A percentile compares a stretch with the other conserved stretches of the same genome.
These are phyloP conservation scores for Hypotaenidia philippensis DNA, from an alignment of 2,797 vertebrate genomes.

Conservation along the genomic window DNA sequence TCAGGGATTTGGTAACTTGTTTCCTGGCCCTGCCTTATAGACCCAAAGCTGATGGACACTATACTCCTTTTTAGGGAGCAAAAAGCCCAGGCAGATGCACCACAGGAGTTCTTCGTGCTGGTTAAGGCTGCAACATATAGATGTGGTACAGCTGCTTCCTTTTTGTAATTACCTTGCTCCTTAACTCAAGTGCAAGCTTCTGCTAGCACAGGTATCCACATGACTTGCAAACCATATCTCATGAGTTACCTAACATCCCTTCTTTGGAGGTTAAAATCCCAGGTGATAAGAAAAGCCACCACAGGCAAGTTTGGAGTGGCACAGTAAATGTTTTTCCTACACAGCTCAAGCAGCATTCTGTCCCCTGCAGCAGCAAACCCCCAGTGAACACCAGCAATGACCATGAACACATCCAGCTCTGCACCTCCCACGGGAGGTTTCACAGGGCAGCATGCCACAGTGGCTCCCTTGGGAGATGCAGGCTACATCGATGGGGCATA, in stretches of 20 bases:
- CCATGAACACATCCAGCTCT: neutral
- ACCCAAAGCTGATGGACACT: neutral
- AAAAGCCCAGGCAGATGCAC: neutral
- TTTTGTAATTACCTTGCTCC: neutral
- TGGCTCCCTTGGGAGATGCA: neutral
- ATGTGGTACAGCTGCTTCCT: neutral
- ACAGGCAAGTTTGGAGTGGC: neutral
- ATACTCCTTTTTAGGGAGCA: neutral
- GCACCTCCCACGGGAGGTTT: neutral
- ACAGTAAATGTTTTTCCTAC: neutral
- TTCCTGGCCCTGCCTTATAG: neutral
- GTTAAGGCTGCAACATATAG: neutral
- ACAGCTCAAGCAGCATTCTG: neutral
- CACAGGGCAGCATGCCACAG: rapidly evolving
- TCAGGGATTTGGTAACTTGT: neutral
- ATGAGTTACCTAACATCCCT: neutral
- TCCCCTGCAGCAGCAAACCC: neutral
- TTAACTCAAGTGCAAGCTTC: neutral
- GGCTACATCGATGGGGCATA: neutral
- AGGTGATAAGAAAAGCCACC: neutral
- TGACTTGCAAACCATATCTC: neutral
- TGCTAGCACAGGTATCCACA: neutral
- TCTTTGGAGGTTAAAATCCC: neutral
- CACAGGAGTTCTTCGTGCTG: neutral
- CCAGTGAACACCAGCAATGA: neutral